A percentile compares a stretch with the other conserved stretches of the same genome.
phyloP scores from a whole-genome alignment of 2,113 vertebrate species.

The Heptranchias perlo region DNA sequence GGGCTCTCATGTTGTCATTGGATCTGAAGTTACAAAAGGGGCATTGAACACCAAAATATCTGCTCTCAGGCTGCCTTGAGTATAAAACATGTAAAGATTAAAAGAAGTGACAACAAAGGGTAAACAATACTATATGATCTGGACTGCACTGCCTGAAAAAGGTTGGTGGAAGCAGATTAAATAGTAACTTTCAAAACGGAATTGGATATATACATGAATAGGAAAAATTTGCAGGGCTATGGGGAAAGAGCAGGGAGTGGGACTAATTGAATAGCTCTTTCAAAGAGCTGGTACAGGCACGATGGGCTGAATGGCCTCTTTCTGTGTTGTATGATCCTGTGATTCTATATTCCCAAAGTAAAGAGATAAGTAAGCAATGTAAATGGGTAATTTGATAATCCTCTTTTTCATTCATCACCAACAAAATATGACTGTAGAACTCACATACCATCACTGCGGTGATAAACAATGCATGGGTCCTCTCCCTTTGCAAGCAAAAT shows the following conservation, averaged over 20 bases:
- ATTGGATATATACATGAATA: background rate
- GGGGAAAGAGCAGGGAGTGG: background rate
- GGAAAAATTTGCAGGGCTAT: background rate
- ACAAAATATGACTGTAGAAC: background rate
- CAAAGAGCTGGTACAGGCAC: background rate
- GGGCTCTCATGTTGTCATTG: background rate
- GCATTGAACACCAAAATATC: background rate
- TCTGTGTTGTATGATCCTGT: background rate
- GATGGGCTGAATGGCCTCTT: background rate
- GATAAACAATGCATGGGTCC: background rate
- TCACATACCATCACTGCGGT: background rate
- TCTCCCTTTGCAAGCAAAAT: background rate
- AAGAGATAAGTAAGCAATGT: background rate
- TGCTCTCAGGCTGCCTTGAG: background rate
- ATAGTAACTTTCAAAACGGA: background rate
- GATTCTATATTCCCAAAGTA: background rate
- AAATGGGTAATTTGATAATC: background rate
- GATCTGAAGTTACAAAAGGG: background rate
- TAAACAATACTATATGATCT: background rate
- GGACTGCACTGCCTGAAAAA: background rate
- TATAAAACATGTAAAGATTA: background rate
- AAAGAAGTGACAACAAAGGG: background rate
- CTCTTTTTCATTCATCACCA: background rate
- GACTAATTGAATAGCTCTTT: background rate
- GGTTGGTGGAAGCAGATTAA: background rate